Evolutionary conservation across 2,797 vertebrate species (phyloP), one percentile per base, ranked within the genome.

Genomic region (Selene dorsalis): DNA sequence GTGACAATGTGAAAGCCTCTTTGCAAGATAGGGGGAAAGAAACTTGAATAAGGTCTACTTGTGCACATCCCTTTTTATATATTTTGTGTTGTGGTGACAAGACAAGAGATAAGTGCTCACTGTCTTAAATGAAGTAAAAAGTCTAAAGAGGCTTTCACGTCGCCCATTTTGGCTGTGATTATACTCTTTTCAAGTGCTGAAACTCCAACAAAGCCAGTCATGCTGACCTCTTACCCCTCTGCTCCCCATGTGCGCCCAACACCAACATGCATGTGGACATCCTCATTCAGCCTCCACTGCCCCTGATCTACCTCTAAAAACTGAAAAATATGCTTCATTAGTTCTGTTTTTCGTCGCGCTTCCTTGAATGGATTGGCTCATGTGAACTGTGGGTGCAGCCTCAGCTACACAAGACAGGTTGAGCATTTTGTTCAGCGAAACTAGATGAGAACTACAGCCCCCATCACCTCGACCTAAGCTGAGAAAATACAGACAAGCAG

Each of bases 1-100:
- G 87, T 63, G 93, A 89, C 87, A 88, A 92, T 88, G 87, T 91
- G 89, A 90, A 89, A 95, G 93, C 93, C 92, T 93, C 87, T 95
- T 93, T 84, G 84, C 84, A 70, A 88, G 91, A 93, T 89, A 89
- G 90, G 92, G 89, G 83, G 59, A 79, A 79, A 86, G 87, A 87
- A 91, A 93, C 86, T 84, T 84, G 85, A 90, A 92, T 92, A 82
- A 89, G 92, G 86, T 87, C 86, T 91, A 88, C 87, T 92, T 89
- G 87, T 91, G 90, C 88, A 87, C 86, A 75, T 76, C 77, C 79
- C 73, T 75, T 87, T 92, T 94, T 91, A 85, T 91, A 81, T 83
- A 84, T 89, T 76, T 84, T 91, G 87, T 93, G 89, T 86, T 78
- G 75, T 67, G 76, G 82, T 77, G 85, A 91, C 88, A 90, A 93